Base-by-base conservation (phyloP, 2,888 invertebrate species). In the Megalurothrips usitatus region DNA sequence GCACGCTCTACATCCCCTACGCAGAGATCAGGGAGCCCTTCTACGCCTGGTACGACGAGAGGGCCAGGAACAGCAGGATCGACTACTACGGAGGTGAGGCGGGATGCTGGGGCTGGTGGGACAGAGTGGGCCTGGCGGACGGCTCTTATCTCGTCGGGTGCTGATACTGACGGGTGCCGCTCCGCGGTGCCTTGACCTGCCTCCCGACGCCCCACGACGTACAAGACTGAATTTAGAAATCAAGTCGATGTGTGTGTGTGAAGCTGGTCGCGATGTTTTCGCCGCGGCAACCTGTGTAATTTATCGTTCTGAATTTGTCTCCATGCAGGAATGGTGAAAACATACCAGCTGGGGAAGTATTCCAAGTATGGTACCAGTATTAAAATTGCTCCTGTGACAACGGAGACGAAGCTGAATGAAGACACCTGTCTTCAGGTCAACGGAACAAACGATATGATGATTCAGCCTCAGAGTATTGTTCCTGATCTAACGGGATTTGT, bases 1-100 rank as follows among this genome's bases (percentile, higher is more conserved):
- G 96, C 6, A 89, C 92, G 6, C 87, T 98, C 47, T 92, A 91
- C 84, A 95, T 98, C 83, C 98, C 98, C 0, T 98, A 97, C 88
- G 97, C 97, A 0, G 98, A 98, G 88, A 92, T 98, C 80, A 90
- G 91, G 43, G 98, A 98, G 87, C 97, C 97, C 0, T 97, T 98
- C 86, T 93, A 91, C 85, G 95, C 94, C 19, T 97, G 95, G 94
- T 96, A 90, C 84, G 96, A 98, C 88, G 90, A 88, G 48, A 89
- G 89, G 8, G 91, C 91, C 81, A 92, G 92, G 81, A 92, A 92
- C 82, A 96, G 96, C 78, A 92, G 98, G 79, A 95, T 98, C 82
- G 98, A 98, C 87, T 98, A 97, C 86, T 98, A 98, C 88, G 96
- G 95, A 83, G 94, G 94, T 87, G 87, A 83, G 84, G 81, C 19